Evolutionary conservation across 1,140 invertebrate genomes (phyloP), one percentile per base, ranked within the genome.

Genomic region (Oedothorax gibbosus): DNA sequence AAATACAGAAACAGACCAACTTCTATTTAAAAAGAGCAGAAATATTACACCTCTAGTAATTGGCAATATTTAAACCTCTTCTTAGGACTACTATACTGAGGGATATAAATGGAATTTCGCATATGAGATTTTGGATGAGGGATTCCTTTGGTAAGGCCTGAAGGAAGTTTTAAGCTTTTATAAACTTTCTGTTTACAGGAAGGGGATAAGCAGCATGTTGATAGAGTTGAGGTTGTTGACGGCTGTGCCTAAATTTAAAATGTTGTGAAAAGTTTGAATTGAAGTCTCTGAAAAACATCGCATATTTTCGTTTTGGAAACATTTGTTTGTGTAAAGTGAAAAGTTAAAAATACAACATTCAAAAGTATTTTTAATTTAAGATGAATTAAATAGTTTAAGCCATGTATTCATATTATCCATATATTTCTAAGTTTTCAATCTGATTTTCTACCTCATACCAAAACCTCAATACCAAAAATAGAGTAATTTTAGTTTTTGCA

Each of bases 201-300:
- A 56, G 51, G 56, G 56, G 20, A 73, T 56, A 73, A 54, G 53
- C 18, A 73, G 15, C 15, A 73, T 73, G 15, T 53, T 73, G 51
- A 73, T 53, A 56, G 18, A 73, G 53, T 18, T 53, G 11, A 20
- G 15, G n/a, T n/a, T 73, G 71, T 56, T 56, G 71, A 56, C 71
- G 53, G 71, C 53, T 53, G 15, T 53, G 18, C 15, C 20, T 11
- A 73, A 12, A 50, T 73, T 54, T 73, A 73, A 73, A 73, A 73
- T 56, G 71, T 73, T 73, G n/a, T 21, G 15, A 69, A 69, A 35
- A 69, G 18, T 69, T 8, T 69, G 35, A 15, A 49, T n/a, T 35
- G n/a, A 50, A 50, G 51, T 15, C n/a, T 15, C 20, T 64, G n/a
- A 18, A 15, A 14, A 20, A 64, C n/a, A 64, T 0, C n/a, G 14